Base-by-base conservation (phyloP, 2,888 invertebrate species). In the Tillus elongatus region DNA sequence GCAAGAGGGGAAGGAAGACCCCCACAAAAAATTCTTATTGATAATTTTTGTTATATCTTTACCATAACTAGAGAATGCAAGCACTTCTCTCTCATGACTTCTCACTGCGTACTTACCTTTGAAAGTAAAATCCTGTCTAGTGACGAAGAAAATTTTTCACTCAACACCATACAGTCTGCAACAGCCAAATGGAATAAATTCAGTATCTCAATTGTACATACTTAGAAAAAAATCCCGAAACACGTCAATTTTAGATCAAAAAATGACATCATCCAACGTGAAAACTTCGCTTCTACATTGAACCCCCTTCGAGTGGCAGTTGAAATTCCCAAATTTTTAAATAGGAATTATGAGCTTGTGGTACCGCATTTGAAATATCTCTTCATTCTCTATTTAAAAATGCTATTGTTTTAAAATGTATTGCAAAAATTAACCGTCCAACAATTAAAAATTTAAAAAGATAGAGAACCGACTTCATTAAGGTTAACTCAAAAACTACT, bases 381-480 rank as follows among this genome's bases (percentile, higher is more conserved):
- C 24, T 19, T 19, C 24, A 19, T 19, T 19, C 24, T 19, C 6
- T 19, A 19, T n/a, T 8, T n/a, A 19, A 19, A 19, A 19, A 19
- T 19, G 24, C 6, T n/a, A 19, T 6, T 19, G 24, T 19, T 19
- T 19, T 19, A 6, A 19, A 19, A 19, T 19, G 6, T 19, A 19
- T 19, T 19, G 24, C 24, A n/a, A 19, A 19, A 19, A 19, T 19
- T 19, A 19, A 19, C 24, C n/a, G n/a, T n/a, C n/a, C n/a, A 19
- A 8, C 24, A 19, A 19, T 8, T 8, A 19, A 8, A 19, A 19
- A 19, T 19, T 19, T 19, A 19, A 19, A 19, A n/a, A n/a, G n/a
- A n/a, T n/a, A n/a, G n/a, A n/a, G n/a, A n/a, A n/a, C n/a, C n/a
- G n/a, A n/a, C n/a, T n/a, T n/a, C n/a, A n/a, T n/a, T n/a, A n/a